Percentiles rank a stretch among this genome's conserved stretches.
These are phyloP conservation scores for Nemopilema nomurai DNA, from an alignment of 30 jellyfish, hydroid and myxozoan species.

Conservation along the genomic window DNA sequence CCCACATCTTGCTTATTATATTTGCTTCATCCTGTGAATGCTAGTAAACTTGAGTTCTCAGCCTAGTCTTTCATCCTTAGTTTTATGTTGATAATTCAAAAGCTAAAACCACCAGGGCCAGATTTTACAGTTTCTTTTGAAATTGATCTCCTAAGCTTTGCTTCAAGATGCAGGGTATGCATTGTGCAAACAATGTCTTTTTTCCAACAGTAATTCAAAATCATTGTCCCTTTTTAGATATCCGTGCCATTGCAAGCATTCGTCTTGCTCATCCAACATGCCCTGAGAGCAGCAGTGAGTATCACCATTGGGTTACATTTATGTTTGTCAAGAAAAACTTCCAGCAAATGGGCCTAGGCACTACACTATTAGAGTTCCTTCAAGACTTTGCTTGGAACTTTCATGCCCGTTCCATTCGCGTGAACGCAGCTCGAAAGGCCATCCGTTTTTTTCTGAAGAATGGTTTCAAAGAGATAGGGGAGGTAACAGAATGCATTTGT, in stretches of 20 bases:
- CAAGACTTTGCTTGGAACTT: constrained; percentile 50
- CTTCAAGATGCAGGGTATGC: too few species aligned
- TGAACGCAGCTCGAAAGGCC: constrained; percentile 68
- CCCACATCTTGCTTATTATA: too few species aligned
- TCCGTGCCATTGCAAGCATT: constrained; percentile 58
- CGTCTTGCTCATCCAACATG: constrained; percentile 40
- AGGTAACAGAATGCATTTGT: constrained; percentile 9
- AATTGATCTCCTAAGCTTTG: too few species aligned
- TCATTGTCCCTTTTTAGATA: not conserved
- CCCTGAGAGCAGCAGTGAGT: not conserved
- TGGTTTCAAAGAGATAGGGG: constrained; percentile 44
- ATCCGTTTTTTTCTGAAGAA: constrained; percentile 59
- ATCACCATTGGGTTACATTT: constrained; percentile 61
- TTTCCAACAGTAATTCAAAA: not conserved
- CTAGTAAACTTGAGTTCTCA: too few species aligned
- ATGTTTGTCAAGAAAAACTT: constrained; percentile 66
- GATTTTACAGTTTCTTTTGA: too few species aligned
- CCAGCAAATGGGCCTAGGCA: constrained; percentile 63
- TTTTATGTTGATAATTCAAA: too few species aligned
- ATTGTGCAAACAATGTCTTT: too few species aligned
- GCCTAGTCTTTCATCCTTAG: too few species aligned
- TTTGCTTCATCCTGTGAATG: too few species aligned
- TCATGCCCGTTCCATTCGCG: constrained; percentile 50
- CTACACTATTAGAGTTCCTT: constrained; percentile 26
- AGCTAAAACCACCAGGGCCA: too few species aligned